These are phyloP conservation scores for Albula glossodonta DNA, from an alignment of 2,113 vertebrate species.

Conservation along the genomic window DNA sequence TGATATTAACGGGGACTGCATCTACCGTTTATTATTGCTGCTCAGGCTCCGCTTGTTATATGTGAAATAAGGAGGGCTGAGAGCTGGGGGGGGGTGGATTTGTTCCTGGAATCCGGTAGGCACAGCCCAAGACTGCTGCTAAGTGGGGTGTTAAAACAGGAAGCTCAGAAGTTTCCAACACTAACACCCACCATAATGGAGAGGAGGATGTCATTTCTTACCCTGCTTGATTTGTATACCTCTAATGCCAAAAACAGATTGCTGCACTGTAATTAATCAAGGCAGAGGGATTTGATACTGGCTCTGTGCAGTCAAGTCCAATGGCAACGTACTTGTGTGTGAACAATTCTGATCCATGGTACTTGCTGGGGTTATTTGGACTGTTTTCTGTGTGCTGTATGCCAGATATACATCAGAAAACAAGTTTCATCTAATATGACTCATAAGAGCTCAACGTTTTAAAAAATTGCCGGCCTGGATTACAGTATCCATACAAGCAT, in stretches of 20 bases:
- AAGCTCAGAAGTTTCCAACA: conserved; percentile 26
- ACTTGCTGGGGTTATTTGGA: not conserved
- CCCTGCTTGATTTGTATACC: conserved; percentile 25
- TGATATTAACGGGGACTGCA: not conserved
- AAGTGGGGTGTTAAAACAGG: conserved; percentile 27
- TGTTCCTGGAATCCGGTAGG: not conserved
- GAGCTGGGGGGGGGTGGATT: not conserved
- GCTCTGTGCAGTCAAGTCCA: not conserved
- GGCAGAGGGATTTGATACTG: conserved; percentile 10
- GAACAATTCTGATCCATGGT: not conserved
- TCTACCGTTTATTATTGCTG: not conserved
- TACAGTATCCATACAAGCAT: not conserved
- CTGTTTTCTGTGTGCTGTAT: not conserved
- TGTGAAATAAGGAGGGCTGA: not conserved
- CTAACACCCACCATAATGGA: conserved; percentile 4
- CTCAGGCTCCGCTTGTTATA: not conserved
- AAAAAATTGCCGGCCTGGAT: not conserved
- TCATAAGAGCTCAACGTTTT: not conserved
- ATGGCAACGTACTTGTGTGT: not conserved
- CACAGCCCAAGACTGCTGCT: conserved; percentile 15
- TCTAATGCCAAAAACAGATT: conserved; percentile 16
- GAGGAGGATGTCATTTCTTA: conserved; percentile 31
- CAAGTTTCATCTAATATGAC: not conserved
- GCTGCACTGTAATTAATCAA: conserved; percentile 12
- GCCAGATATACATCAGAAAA: not conserved